These are phyloP conservation scores for Lymantria monacha DNA, from an alignment of 2,888 invertebrate genomes.

Conservation along the genomic window DNA sequence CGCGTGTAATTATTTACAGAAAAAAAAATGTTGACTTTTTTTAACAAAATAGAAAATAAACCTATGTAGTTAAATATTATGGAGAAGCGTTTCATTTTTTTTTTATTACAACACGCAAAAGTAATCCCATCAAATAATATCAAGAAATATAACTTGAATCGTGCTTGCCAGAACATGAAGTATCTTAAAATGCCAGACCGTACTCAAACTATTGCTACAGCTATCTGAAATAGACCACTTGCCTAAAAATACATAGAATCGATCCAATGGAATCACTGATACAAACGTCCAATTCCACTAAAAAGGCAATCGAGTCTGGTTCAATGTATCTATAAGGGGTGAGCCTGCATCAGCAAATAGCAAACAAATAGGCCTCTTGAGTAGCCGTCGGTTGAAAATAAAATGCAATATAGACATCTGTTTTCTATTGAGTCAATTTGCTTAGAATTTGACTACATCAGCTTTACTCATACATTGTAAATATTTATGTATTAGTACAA, in stretches of 20 bases:
- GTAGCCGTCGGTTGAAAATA: slow-evolving; percentile 17
- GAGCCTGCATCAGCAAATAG: slow-evolving; percentile 29
- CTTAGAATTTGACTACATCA: background rate
- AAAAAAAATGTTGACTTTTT: no score
- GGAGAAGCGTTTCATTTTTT: no score
- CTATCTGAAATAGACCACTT: slow-evolving; percentile 23
- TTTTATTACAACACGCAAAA: no score
- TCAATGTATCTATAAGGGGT: slow-evolving; percentile 29
- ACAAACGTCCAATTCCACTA: slow-evolving; percentile 26
- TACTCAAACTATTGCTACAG: slow-evolving; percentile 20
- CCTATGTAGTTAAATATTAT: no score
- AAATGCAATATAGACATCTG: slow-evolving; percentile 18
- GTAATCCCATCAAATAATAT: background rate
- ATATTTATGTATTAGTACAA: no score
- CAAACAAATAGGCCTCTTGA: slow-evolving; percentile 22
- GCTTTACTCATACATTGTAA: background rate
- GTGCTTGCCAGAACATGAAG: background rate
- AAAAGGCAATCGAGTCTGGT: slow-evolving; percentile 32
- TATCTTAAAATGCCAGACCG: slow-evolving; percentile 11
- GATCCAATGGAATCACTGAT: slow-evolving; percentile 23
- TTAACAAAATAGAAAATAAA: no score
- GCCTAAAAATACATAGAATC: slow-evolving; percentile 22
- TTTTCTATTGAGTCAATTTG: background rate
- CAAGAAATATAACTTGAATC: no score
- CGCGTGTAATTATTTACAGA: no score